A percentile compares a stretch with the other conserved stretches of the same genome.
These are phyloP conservation scores for Diaphora mendica DNA, from an alignment of 2,888 invertebrate genomes.

Conservation along the genomic window DNA sequence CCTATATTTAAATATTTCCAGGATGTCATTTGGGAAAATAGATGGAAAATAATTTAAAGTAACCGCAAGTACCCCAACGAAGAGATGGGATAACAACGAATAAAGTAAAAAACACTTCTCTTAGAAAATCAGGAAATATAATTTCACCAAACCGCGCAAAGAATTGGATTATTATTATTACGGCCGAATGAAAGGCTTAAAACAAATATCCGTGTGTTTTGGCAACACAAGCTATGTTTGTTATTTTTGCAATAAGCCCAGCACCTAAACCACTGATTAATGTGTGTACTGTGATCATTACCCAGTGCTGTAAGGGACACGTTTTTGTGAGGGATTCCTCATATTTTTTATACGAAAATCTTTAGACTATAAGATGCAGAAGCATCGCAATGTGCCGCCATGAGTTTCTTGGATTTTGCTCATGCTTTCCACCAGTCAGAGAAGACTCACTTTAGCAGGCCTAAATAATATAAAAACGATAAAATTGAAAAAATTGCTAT, in stretches of 20 bases:
- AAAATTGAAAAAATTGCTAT: too few species aligned
- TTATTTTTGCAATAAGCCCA: conserved; percentile 39
- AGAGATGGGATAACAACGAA: not conserved
- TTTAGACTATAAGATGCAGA: not conserved
- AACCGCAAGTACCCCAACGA: too few species aligned
- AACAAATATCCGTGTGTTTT: conserved; percentile 53
- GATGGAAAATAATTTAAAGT: not conserved
- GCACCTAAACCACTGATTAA: conserved; percentile 31
- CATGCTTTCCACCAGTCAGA: too few species aligned
- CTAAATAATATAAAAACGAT: too few species aligned
- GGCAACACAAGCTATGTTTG: conserved; percentile 47
- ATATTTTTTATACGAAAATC: not conserved
- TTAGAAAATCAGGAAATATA: not conserved
- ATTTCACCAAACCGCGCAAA: too few species aligned
- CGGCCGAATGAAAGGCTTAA: conserved; percentile 25
- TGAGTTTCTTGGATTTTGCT: too few species aligned
- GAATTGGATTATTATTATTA: too few species aligned
- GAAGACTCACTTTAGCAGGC: too few species aligned
- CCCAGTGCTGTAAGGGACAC: not conserved
- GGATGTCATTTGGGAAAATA: too few species aligned
- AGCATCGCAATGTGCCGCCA: too few species aligned
- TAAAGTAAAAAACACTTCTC: not conserved
- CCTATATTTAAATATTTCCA: too few species aligned
- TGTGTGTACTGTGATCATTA: not conserved
- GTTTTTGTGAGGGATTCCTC: not conserved